Conservation (phyloP, 2,113 vertebrate species). For the Notarius quadriscutis region DNA sequence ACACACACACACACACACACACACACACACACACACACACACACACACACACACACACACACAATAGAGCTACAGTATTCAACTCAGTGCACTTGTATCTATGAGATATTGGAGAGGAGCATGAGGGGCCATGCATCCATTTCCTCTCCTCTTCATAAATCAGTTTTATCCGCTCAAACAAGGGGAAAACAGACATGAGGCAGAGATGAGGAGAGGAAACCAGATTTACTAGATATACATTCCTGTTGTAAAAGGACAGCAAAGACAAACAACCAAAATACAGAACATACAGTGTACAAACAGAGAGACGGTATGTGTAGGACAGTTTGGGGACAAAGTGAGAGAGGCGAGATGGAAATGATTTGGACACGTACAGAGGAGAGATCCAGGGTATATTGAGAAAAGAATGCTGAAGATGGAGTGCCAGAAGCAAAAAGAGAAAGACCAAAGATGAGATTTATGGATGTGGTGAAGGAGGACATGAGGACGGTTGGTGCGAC, state of each 20-base stretch:
- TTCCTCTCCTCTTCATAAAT: conserved; percentile 42
- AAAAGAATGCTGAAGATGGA: no score
- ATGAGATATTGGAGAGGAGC: conserved; percentile 3
- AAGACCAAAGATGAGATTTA: no score
- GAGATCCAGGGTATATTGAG: no score
- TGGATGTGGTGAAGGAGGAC: no score
- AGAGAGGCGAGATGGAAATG: no score
- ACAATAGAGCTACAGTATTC: conserved; percentile 18
- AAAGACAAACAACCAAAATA: conserved; percentile 10
- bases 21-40: conserved; percentile 2
- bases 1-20: background rate
- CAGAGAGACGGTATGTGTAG: background rate
- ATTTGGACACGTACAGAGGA: no score
- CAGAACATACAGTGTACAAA: background rate
- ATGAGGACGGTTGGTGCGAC: no score
- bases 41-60: background rate
- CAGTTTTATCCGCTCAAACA: conserved; percentile 26
- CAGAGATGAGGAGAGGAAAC: background rate
- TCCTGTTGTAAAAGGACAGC: background rate
- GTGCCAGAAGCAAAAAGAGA: no score
- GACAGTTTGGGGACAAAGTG: no score
- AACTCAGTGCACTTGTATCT: conserved; percentile 18
- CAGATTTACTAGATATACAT: conserved; percentile 15
- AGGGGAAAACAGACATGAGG: background rate
- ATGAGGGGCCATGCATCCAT: conserved; percentile 23